These are phyloP conservation scores for Sebastes itinus DNA, from an alignment of 2,797 vertebrate species.

Conservation along the genomic window DNA sequence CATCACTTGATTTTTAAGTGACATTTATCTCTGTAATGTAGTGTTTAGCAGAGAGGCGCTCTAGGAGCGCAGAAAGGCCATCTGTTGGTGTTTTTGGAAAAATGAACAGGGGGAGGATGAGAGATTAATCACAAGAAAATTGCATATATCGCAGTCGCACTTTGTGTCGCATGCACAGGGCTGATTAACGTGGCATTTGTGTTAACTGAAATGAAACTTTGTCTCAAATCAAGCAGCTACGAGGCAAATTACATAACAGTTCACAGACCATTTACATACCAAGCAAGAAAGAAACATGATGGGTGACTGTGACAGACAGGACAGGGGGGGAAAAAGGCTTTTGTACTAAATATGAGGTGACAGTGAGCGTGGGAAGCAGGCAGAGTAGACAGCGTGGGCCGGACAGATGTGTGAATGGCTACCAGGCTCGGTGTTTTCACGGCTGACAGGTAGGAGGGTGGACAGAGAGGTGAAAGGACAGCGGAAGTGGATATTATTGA, in stretches of 20 bases:
- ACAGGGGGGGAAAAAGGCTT: neutral
- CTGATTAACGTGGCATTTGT: slow-evolving; percentile 1
- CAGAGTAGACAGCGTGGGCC: slow-evolving; percentile 20
- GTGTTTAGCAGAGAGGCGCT: slow-evolving; percentile 48
- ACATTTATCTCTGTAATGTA: slow-evolving; percentile 65
- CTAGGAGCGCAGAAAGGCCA: slow-evolving; percentile 56
- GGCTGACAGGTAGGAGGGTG: slow-evolving; percentile 16
- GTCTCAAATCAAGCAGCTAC: slow-evolving; percentile 20
- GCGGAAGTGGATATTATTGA: slow-evolving; percentile 4
- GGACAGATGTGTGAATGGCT: slow-evolving; percentile 20
- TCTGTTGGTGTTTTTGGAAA: slow-evolving; percentile 64
- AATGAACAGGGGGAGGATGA: slow-evolving; percentile 29
- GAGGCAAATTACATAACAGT: slow-evolving; percentile 28
- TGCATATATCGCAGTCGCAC: neutral
- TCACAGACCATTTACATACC: slow-evolving; percentile 19
- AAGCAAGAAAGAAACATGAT: slow-evolving; percentile 8
- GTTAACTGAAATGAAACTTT: slow-evolving; percentile 20
- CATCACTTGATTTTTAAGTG: slow-evolving; percentile 71
- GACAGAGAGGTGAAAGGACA: slow-evolving; percentile 28
- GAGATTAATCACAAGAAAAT: slow-evolving; percentile 45
- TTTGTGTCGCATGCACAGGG: neutral
- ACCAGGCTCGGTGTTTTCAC: neutral
- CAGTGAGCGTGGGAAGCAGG: slow-evolving; percentile 32
- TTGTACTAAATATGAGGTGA: slow-evolving; percentile 37
- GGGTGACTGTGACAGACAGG: slow-evolving; percentile 34